Percentiles rank a stretch among this genome's conserved stretches.
These are phyloP conservation scores for Chinchilla lanigera DNA, from an alignment of 2,113 vertebrate species.

Conservation along the genomic window DNA sequence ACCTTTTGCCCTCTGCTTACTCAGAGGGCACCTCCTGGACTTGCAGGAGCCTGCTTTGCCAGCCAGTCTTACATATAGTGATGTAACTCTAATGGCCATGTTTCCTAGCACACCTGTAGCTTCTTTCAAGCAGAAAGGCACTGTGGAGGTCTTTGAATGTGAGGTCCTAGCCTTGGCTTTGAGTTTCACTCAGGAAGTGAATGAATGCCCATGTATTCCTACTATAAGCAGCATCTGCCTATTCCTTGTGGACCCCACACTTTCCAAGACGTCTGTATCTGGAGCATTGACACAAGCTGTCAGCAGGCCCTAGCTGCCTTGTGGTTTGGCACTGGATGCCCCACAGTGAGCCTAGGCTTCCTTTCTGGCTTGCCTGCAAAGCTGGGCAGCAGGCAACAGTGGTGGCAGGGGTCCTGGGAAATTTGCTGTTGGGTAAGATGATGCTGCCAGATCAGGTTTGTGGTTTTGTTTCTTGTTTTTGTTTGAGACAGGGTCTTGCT, in stretches of 20 bases:
- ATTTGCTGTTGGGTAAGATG: neutral
- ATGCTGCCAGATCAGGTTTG: neutral
- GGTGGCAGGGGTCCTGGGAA: neutral
- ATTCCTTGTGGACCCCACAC: neutral
- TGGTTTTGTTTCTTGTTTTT: neutral
- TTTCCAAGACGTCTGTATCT: neutral
- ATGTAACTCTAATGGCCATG: neutral
- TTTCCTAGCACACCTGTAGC: neutral
- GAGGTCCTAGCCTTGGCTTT: neutral
- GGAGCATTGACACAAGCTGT: neutral
- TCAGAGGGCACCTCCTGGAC: neutral
- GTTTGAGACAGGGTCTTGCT: neutral
- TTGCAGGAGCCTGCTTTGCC: neutral
- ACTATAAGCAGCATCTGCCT: neutral
- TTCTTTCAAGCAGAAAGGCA: neutral
- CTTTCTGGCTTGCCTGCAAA: neutral
- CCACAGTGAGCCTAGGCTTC: neutral
- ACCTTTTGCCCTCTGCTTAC: neutral
- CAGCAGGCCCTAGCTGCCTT: neutral
- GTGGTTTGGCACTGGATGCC: conserved; percentile 37
- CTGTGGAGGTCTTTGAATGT: neutral
- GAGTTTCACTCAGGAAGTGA: neutral
- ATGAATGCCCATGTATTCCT: neutral
- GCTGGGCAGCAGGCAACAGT: neutral
- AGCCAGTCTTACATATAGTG: neutral